A percentile compares a stretch with the other conserved stretches of the same genome.
Conservation (phyloP, 2,797 vertebrate species). For the Pteronotus mesoamericanus region DNA sequence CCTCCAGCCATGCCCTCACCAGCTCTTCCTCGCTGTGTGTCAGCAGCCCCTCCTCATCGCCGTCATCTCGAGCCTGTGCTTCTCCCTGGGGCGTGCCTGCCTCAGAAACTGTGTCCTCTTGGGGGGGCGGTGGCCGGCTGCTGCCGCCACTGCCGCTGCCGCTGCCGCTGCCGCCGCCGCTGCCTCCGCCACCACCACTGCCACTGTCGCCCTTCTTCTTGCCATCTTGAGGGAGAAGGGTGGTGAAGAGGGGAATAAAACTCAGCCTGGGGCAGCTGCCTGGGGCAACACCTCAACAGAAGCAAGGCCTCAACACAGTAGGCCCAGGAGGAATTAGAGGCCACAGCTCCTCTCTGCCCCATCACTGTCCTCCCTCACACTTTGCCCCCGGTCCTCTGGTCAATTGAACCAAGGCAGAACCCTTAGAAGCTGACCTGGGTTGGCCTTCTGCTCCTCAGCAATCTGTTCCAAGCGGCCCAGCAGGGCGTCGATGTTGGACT, state of each 20-base stretch:
- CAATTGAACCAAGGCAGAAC: neutral
- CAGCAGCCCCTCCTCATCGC: conserved; percentile 86
- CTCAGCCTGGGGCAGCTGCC: neutral
- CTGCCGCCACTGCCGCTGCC: neutral
- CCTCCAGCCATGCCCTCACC: conserved; percentile 80
- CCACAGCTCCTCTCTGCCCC: neutral
- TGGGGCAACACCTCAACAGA: neutral
- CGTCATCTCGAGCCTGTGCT: conserved; percentile 86
- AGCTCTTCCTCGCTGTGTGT: conserved; percentile 87
- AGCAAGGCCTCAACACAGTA: neutral
- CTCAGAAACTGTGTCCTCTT: conserved; percentile 89
- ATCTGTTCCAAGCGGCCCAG: conserved; percentile 94
- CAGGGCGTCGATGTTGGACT: conserved; percentile 93
- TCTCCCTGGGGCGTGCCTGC: conserved; percentile 84
- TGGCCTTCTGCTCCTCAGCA: conserved; percentile 88
- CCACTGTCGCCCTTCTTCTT: conserved; percentile 84
- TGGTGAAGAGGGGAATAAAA: neutral
- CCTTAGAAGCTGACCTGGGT: conserved; percentile 83
- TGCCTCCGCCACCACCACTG: accelerated
- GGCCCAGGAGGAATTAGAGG: neutral
- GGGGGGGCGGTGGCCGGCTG: conserved; percentile 76
- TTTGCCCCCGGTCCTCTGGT: neutral
- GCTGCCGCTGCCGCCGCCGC: accelerated
- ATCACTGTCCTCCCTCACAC: neutral
- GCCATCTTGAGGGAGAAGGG: conserved; percentile 76